phyloP scores from a whole-genome alignment of 2,888 invertebrate genomes.

The Ochropacha duplaris region DNA sequence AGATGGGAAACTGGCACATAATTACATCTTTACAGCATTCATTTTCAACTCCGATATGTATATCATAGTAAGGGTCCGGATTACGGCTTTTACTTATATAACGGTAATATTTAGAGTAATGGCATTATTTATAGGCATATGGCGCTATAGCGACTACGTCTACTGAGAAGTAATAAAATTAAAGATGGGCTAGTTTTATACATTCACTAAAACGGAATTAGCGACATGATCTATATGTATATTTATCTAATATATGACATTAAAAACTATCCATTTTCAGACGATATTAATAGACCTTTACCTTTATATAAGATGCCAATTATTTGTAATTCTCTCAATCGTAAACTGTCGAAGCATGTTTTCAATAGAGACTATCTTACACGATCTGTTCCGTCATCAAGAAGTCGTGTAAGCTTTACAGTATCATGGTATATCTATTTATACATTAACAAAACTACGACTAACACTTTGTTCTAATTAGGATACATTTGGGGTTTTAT shows the following conservation, averaged over 20 bases:
- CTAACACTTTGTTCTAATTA: slow-evolving; percentile 33
- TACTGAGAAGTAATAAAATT: neutral
- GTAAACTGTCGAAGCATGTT: neutral
- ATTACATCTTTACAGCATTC: no score
- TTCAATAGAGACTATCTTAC: neutral
- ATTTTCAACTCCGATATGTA: slow-evolving; percentile 62
- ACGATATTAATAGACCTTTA: neutral
- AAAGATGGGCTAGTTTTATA: neutral
- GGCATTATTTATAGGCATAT: slow-evolving; percentile 20
- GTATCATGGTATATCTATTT: slow-evolving; percentile 11
- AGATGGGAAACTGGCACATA: no score
- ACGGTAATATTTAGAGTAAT: slow-evolving; percentile 33
- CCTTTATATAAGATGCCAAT: neutral
- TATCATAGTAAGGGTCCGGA: slow-evolving; percentile 29
- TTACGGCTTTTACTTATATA: slow-evolving; percentile 27
- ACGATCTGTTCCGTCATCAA: neutral
- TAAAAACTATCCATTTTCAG: neutral
- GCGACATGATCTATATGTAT: neutral
- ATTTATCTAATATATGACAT: neutral
- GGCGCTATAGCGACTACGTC: neutral
- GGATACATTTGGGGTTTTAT: slow-evolving; percentile 58
- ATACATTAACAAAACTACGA: slow-evolving; percentile 29
- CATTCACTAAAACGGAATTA: neutral
- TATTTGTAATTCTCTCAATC: no score
- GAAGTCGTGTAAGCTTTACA: slow-evolving; percentile 5